phyloP scores from a whole-genome alignment of 2,888 invertebrate species.

The Scotopteryx bipunctaria region DNA sequence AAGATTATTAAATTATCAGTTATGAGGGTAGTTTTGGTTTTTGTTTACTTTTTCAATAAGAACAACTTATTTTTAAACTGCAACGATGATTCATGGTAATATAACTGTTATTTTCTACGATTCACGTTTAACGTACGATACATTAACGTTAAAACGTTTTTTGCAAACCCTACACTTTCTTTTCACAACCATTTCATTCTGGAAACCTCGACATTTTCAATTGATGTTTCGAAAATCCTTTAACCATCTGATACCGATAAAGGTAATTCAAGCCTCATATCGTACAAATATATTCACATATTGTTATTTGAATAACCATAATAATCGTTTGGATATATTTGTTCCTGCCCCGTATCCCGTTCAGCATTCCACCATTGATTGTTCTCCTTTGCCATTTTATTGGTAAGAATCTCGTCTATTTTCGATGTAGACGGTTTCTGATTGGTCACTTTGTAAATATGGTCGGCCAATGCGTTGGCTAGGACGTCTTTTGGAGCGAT shows the following conservation, averaged over 20 bases:
- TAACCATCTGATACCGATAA: conserved; percentile 15
- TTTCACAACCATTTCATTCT: conserved; percentile 14
- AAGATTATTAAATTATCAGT: too few species aligned
- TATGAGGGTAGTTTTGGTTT: too few species aligned
- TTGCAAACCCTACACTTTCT: conserved; percentile 5
- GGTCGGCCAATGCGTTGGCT: conserved; percentile 74
- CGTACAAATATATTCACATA: conserved; percentile 39
- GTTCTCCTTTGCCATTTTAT: conserved; percentile 64
- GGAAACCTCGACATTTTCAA: too few species aligned
- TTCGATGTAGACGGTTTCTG: conserved; percentile 77
- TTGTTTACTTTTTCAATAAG: too few species aligned
- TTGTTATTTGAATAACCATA: conserved; percentile 57
- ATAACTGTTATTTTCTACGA: background rate
- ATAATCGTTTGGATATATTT: conserved; percentile 65
- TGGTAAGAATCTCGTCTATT: conserved; percentile 75
- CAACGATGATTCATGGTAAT: background rate
- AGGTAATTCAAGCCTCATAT: conserved; percentile 25
- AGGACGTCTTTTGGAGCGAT: conserved; percentile 76
- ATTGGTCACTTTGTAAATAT: conserved; percentile 81
- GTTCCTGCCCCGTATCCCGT: conserved; percentile 61
- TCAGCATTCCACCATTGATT: conserved; percentile 72
- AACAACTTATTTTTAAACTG: background rate
- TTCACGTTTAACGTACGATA: background rate
- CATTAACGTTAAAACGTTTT: background rate
- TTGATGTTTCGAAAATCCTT: too few species aligned